Evolutionary conservation across 2,888 invertebrate genomes (phyloP), one percentile per base, ranked within the genome.

Genomic region (Chrysolina americana): DNA sequence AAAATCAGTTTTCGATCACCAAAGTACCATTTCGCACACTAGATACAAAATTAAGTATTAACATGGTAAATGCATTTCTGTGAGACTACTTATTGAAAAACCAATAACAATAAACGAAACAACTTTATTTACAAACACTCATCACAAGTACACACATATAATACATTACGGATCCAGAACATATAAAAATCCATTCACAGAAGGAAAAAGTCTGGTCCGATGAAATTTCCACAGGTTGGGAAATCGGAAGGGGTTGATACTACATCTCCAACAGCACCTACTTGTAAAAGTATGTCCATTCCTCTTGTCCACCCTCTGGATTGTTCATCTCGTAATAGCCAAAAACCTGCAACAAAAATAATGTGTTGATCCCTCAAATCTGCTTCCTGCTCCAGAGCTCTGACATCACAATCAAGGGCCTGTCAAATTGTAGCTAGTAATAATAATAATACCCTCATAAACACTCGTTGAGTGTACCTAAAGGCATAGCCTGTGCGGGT

Each of bases 281-380:
- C 94, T 87, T 94, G 93, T 17, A 95, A 86, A 41, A 95, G 90
- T 71, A 95, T 90, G 77, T 94, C 94, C 85, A 95, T 88, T 0
- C 95, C 95, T 78, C 93, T 90, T 0, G 94, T 93, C 92, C 94
- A 93, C 79, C 94, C 93, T 21, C 91, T 90, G 0, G 94, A 92
- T 68, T 93, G 90, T 85, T 95, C 94, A 80, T 95, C 95, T 80
- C 95, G 92, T 86, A 95, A 90, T 87, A 95, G 90, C 95, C 95
- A 95, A 81, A 92, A 94, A 15, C 95, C 95, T 92, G 81, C 62
- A 87, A 83, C 41, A n/a, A n/a, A 21, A 65, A 28, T 28, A 28
- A 3, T 28, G 28, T 28, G 28, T 28, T 28, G 5, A 28, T 5
- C 2, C 28, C 28, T 3, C 2, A 28, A 28, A 28, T 28, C 28